Percentiles rank a stretch among this genome's conserved stretches.
Evolutionary conservation across 2,797 vertebrate species (phyloP).

Genomic region (Cynopterus sphinx): DNA sequence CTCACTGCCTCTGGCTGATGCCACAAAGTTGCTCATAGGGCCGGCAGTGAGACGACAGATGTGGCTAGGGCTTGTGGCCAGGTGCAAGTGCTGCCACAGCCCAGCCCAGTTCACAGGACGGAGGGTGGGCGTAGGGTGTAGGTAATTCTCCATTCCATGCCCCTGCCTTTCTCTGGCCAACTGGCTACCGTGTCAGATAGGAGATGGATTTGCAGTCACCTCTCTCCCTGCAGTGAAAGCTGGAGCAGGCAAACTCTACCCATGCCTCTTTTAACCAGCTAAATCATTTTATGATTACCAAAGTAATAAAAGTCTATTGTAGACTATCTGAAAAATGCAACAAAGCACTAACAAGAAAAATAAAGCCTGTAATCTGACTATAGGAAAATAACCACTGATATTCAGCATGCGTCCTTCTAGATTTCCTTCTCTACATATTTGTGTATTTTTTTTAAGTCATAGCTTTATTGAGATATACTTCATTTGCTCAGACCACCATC

Average conservation of each 20-base stretch:
- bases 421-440: not conserved
- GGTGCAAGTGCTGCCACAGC: not conserved
- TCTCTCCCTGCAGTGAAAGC: not conserved
- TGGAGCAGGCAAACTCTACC: not conserved
- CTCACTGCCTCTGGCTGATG: not conserved
- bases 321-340: not conserved
- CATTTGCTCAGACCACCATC: not conserved
- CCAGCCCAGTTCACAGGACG: not conserved
- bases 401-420: not conserved
- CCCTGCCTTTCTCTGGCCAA: not conserved
- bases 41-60: not conserved
- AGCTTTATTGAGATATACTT: slow-evolving; percentile 16
- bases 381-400: not conserved
- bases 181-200: not conserved
- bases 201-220: not conserved
- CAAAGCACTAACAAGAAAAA: not conserved
- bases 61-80: not conserved
- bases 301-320: not conserved
- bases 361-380: not conserved
- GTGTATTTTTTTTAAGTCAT: not conserved
- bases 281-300: not conserved
- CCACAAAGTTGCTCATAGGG: not conserved
- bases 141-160: not conserved
- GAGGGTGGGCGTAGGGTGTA: not conserved
- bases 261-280: not conserved